Percentiles rank a stretch among this genome's conserved stretches.
Conservation (phyloP, 2,113 vertebrate genomes). For the Microcebus tavaratra region DNA sequence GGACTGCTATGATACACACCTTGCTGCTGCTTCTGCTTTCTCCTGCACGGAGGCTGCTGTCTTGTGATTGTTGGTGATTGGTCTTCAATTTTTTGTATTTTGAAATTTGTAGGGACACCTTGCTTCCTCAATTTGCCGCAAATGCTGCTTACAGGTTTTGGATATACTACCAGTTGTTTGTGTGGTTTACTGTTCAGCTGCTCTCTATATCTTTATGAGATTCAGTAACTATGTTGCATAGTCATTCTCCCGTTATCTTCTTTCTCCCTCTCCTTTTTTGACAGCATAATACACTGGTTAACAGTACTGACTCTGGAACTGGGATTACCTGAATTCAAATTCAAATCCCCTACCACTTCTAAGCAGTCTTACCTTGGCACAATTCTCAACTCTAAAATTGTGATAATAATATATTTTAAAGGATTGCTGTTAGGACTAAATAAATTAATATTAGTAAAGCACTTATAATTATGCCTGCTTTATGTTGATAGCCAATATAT, state of each 20-base stretch:
- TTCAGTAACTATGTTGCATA: neutral
- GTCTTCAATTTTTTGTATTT: neutral
- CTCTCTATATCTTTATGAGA: neutral
- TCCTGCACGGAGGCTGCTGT: neutral
- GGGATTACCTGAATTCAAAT: neutral
- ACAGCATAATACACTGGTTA: neutral
- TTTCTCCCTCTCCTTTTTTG: too few species aligned
- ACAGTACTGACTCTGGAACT: neutral
- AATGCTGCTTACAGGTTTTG: neutral
- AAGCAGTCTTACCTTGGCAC: neutral
- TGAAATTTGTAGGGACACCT: neutral
- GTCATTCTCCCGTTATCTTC: neutral
- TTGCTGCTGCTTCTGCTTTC: neutral
- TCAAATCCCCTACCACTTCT: neutral
- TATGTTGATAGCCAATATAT: neutral
- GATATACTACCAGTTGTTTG: neutral
- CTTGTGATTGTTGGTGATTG: neutral
- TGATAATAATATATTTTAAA: neutral
- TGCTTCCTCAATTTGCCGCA: neutral
- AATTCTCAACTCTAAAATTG: neutral
- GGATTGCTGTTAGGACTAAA: neutral
- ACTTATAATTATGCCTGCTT: neutral
- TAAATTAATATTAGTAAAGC: neutral
- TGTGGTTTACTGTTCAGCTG: neutral
- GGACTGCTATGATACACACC: rapidly evolving